Base-by-base conservation (phyloP, 2,888 invertebrate genomes). In the Schrankia costaestrigalis region DNA sequence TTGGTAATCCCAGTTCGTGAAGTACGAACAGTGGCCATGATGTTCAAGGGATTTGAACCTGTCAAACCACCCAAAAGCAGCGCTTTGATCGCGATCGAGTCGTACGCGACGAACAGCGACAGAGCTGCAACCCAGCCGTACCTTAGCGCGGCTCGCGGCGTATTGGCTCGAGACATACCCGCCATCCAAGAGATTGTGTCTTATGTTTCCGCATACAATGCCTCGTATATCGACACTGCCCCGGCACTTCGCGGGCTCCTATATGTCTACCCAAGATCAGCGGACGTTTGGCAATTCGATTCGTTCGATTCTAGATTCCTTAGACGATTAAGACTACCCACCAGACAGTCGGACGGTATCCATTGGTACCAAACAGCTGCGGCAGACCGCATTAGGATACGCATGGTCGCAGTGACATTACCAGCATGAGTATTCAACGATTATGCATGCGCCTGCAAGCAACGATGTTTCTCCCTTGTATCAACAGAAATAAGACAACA, bases 401-500 rank as follows among this genome's bases (percentile, higher is more conserved):
- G 39, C 0, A 7, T 27, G 10, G 34, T 26, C 0, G 39, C 39
- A 0, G 34, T 39, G 1, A 27, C 34, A 0, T 7, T 39, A 8
- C 23, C 8, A 11, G 8, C 41, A 1, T 41, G 42, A 39, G 18
- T 24, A 33, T 45, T 45, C 14, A 11, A 22, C 5, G 31, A 41
- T 21, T 36, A 35, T 35, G 3, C 25, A 4, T 43, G 42, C 14
- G 7, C 14, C 7, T 39, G 36, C 21, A 26, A 26, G 5, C 23
- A 26, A 15, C 28, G 21, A 11, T 41, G 44, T 35, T 4, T 15
- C 12, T 22, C 2, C 8, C 10, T 27, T 14, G 28, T 47, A 25
- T 9, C 41, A 26, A 19, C 14, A 26, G 33, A 49, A 33, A 31
- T 7, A 36, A 11, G 49, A 29, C 33, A 38, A 32, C 15, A 36